Evolutionary conservation across 53 echinoderm and acorn worm species (phyloP), one percentile per base, ranked within the genome.

Genomic region (Echinometra lucunter): DNA sequence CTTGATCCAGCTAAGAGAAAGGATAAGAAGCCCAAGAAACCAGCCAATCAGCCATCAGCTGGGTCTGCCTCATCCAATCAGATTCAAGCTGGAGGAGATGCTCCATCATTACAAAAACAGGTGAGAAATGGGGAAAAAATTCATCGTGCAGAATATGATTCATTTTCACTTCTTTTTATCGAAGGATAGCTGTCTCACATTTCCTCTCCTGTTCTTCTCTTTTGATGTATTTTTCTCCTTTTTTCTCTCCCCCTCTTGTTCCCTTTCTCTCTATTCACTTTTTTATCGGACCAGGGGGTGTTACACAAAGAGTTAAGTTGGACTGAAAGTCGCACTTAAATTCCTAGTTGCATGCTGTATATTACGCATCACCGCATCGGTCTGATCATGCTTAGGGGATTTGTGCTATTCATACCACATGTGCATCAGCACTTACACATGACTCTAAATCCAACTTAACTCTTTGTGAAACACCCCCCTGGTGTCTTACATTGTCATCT

Each of bases 1-100:
- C 88, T 98, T 74, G 97, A 98, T 96, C 98, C 98, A 27, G 93
- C 97, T n/a, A 94, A 94, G 19, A 66, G 94, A 18, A 89, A 58
- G 34, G 35, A 83, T 63, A 95, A 69, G 66, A 91, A 66, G 49
- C 92, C 37, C 69, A 94, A 75, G 81, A 88, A 57, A 70, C 88
- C 85, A 66, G 69, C 88, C 80, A 94, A 70, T 91, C 92, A 95
- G 88, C 92, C 91, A 0, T 53, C 63, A 95, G 91, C 70, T 60
- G 44, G 42, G 45, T 23, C 37, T n/a, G n/a, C 37, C 63, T 37
- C 92, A 25, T 92, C 92, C 44, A 91, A 82, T 66, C 95, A 89
- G 89, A 67, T 44, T 30, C 49, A 72, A 93, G 96, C 40, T 45
- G 66, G 89, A 19, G 91, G 91, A 38, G 92, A 95, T 90, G 95